Evolutionary conservation across 2,888 invertebrate genomes (phyloP).

Genomic region (Rugalucina vietnamica): DNA sequence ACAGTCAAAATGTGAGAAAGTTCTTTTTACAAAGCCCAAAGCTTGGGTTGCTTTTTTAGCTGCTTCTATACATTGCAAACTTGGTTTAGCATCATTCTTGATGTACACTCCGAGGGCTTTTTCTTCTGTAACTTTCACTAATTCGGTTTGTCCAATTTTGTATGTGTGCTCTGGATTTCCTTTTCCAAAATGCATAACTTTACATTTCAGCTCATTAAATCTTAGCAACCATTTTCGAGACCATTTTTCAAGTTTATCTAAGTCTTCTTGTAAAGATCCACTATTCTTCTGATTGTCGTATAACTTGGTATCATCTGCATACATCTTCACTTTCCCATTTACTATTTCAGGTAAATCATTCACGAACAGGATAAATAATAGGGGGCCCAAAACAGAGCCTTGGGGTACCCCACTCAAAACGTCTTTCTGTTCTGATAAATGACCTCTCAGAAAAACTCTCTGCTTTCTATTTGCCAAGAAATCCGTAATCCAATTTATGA

Average conservation of each 20-base stretch:
- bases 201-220: background rate
- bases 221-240: background rate
- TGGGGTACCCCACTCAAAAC: conserved; percentile 17
- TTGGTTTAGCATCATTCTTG: background rate
- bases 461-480: conserved; percentile 12
- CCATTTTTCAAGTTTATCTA: background rate
- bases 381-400: conserved; percentile 2
- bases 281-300: too few relatives aligned
- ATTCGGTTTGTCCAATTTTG: background rate
- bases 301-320: conserved; percentile 23
- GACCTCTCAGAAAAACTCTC: background rate
- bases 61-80: background rate
- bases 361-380: conserved; percentile 7
- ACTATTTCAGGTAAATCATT: conserved; percentile 20
- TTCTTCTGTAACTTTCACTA: background rate
- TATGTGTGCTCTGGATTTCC: background rate
- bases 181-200: too few relatives aligned
- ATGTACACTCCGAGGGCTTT: background rate
- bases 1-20: background rate
- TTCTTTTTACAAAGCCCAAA: background rate
- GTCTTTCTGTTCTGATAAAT: background rate
- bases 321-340: background rate
- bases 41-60: background rate
- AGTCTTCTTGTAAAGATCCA: background rate
- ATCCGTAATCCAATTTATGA: background rate